These are phyloP conservation scores for Himalopsyche kuldschensis DNA, from an alignment of 2,888 invertebrate species.

Conservation along the genomic window DNA sequence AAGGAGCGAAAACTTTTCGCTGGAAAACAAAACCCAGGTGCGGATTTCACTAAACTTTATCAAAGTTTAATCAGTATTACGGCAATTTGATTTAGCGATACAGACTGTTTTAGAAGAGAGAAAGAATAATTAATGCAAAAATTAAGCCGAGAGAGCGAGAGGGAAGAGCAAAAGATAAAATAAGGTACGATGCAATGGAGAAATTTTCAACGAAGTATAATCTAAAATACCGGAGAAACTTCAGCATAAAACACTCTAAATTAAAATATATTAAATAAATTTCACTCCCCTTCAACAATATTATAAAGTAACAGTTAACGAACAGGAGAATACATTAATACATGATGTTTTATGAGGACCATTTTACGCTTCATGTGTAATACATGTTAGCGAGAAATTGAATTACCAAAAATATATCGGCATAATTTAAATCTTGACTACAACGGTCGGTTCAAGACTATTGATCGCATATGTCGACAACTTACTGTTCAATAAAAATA, in stretches of 20 bases:
- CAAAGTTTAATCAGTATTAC: slow-evolving; percentile 19
- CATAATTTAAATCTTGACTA: too few relatives aligned
- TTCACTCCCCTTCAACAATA: too few relatives aligned
- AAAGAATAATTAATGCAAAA: background rate
- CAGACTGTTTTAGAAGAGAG: background rate
- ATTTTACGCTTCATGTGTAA: too few relatives aligned
- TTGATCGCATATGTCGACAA: too few relatives aligned
- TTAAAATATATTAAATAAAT: background rate
- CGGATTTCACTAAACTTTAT: slow-evolving; percentile 7
- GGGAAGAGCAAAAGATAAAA: background rate
- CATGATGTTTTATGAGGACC: too few relatives aligned
- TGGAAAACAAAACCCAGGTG: slow-evolving; percentile 10
- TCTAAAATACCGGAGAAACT: background rate
- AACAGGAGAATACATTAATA: too few relatives aligned
- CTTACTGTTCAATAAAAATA: too few relatives aligned
- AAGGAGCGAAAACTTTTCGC: background rate
- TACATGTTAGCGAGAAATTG: too few relatives aligned
- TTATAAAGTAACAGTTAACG: too few relatives aligned
- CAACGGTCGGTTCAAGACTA: too few relatives aligned
- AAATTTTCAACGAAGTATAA: background rate
- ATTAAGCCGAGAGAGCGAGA: background rate
- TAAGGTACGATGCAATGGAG: background rate
- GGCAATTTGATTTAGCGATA: background rate
- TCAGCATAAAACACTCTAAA: background rate
- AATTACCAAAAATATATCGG: too few relatives aligned